Conservation (phyloP, 1,140 invertebrate species). For the Macrosteles quadrilineatus region DNA sequence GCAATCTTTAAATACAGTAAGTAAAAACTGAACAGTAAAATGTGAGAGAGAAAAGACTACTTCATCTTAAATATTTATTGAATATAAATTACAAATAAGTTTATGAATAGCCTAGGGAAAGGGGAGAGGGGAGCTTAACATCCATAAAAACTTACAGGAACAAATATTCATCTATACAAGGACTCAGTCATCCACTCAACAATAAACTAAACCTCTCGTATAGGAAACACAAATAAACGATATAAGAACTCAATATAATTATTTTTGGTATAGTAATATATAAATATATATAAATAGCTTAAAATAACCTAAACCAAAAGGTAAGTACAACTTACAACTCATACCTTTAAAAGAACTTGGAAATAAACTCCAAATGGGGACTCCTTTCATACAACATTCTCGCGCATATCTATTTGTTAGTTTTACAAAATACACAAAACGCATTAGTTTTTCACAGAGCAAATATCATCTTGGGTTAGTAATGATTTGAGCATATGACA, state of each 20-base stretch:
- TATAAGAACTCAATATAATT: not conserved
- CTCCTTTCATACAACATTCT: not conserved
- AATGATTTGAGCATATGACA: not conserved
- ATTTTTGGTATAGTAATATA: slow-evolving; percentile 20
- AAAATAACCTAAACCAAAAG: slow-evolving; percentile 21
- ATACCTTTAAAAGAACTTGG: not conserved
- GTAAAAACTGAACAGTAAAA: too few species aligned
- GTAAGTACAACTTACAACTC: slow-evolving; percentile 11
- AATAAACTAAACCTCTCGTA: too few species aligned
- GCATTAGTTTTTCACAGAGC: not conserved
- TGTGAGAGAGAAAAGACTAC: too few species aligned
- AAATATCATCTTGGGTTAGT: not conserved
- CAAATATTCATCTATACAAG: too few species aligned
- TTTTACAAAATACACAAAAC: not conserved
- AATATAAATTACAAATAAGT: too few species aligned
- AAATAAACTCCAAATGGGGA: not conserved
- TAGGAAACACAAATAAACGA: too few species aligned
- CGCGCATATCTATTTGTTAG: not conserved
- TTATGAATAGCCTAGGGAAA: too few species aligned
- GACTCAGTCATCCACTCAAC: too few species aligned
- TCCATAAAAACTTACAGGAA: too few species aligned
- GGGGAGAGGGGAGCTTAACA: too few species aligned
- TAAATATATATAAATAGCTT: slow-evolving; percentile 17
- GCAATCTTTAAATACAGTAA: too few species aligned
- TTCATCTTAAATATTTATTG: too few species aligned